Evolutionary conservation across 1,140 invertebrate species (phyloP), one percentile per base, ranked within the genome.

Genomic region (Leptonema lineaticorne): DNA sequence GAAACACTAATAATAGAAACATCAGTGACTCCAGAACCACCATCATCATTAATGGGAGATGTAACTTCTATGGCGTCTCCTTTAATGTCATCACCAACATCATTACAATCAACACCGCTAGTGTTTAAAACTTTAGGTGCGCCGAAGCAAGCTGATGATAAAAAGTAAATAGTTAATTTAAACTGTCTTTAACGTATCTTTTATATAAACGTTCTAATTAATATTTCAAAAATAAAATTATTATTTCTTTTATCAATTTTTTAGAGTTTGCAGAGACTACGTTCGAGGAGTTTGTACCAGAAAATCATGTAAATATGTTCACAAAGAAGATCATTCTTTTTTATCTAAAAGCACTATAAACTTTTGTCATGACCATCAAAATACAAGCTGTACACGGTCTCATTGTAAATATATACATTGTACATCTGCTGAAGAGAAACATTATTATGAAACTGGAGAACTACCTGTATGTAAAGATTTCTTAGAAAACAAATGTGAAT

Each of bases 61-160:
- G 16, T 30, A 58, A n/a, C 67, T 59, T 6, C 37, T 50, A 24
- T 59, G 58, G 8, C 29, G 45, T 8, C 67, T 33, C 57, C 37
- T 14, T 59, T 59, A 2, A 58, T 63, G 26, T 59, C 67, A 11
- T 59, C 66, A 14, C 56, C 57, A 27, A 56, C n/a, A 11, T 16
- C 37, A 2, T 3, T 16, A 14, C 37, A 41, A 11, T 11, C 37
- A 16, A 9, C 11, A 41, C 37, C 37, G 2, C 9, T n/a, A n/a
- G n/a, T n/a, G n/a, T n/a, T n/a, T n/a, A n/a, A n/a, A n/a, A n/a
- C n/a, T n/a, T n/a, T n/a, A n/a, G n/a, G n/a, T n/a, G n/a, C 37
- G 2, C 37, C 37, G n/a, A n/a, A n/a, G n/a, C 11, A 9, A 3
- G 16, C 37, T 16, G n/a, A n/a, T n/a, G n/a, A n/a, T n/a, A n/a